phyloP scores from a whole-genome alignment of 1,140 invertebrate species.

The Drosophila quadrilineata region DNA sequence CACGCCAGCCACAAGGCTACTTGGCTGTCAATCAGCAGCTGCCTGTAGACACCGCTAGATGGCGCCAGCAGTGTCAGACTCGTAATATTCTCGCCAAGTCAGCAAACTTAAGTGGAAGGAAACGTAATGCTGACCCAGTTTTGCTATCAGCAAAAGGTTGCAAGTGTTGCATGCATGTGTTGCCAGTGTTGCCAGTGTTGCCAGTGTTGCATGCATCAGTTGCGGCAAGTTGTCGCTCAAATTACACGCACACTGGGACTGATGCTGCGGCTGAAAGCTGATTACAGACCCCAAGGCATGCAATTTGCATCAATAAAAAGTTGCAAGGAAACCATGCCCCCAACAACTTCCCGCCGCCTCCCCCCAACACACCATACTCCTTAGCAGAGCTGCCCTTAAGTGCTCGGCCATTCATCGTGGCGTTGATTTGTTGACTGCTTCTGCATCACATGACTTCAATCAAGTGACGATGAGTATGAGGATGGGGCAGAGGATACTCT shows the following conservation, averaged over 20 bases:
- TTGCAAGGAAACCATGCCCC: conserved; percentile 15
- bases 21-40: conserved; percentile 52
- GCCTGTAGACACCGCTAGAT: too few relatives aligned
- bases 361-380: background rate
- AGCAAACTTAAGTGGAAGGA: conserved; percentile 64
- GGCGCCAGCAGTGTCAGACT: conserved; percentile 43
- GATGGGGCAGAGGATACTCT: conserved; percentile 39
- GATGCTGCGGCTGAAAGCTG: conserved; percentile 47
- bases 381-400: conserved; percentile 27
- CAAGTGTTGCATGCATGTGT: conserved; percentile 7
- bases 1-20: conserved; percentile 49
- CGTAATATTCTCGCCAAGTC: conserved; percentile 51
- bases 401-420: conserved; percentile 44
- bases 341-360: background rate
- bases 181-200: conserved; percentile 9
- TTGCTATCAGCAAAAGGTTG: conserved; percentile 52
- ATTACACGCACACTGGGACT: conserved; percentile 64
- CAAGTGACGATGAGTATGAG: conserved; percentile 66
- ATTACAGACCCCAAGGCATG: conserved; percentile 68
- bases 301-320: conserved; percentile 78
- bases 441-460: conserved; percentile 60
- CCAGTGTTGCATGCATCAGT: conserved; percentile 1
- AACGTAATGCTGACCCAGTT: conserved; percentile 64
- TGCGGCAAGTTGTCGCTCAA: conserved; percentile 68
- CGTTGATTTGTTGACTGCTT: conserved; percentile 76